Base-by-base conservation (phyloP, 2,113 vertebrate genomes). In the Monarcha castaneiventris region DNA sequence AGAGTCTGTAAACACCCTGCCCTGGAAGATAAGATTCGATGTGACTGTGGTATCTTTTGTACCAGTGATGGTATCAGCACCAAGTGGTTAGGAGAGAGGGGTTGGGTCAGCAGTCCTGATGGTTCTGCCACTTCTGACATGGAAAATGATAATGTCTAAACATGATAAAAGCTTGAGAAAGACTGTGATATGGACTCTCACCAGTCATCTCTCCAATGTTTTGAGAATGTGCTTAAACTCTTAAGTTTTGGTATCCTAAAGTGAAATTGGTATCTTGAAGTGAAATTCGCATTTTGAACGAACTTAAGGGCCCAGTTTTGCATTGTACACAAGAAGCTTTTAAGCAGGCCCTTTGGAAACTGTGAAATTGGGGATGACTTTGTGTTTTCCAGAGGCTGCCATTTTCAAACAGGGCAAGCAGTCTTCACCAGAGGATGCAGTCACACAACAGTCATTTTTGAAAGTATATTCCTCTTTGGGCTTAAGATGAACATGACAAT, bases 91-190 rank as follows among this genome's bases (percentile, higher is more conserved):
- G 76, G 80, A 90, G 32, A 82, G 7, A 90, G 21, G 23, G 39
- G 46, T 12, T 84, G 62, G 49, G 46, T 79, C 87, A 91, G 81
- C 54, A 20, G 11, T 79, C 51, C 78, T 35, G 23, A 87, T 9
- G 3, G 78, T 74, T 93, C 66, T 94, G 63, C 67, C 39, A 35
- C 74, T 89, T 90, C 76, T 91, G 82, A 69, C 75, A 88, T 73
- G 46, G 80, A 86, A 95, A 92, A 66, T 67, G 26, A 92, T 86
- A 68, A 90, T 30, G 64, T 71, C 12, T 15, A 85, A 92, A 74
- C 1, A 7, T 37, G 84, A 96, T 95, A 96, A 95, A 93, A 89
- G 26, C 87, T 90, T 93, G 93, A 93, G 91, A 96, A 93, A 83
- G 37, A 20, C n/a, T 51, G 85, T 63, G 82, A 83, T 90, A 73